These are phyloP conservation scores for Sapayoa aenigma DNA, from an alignment of 2,113 vertebrate species.

Conservation along the genomic window DNA sequence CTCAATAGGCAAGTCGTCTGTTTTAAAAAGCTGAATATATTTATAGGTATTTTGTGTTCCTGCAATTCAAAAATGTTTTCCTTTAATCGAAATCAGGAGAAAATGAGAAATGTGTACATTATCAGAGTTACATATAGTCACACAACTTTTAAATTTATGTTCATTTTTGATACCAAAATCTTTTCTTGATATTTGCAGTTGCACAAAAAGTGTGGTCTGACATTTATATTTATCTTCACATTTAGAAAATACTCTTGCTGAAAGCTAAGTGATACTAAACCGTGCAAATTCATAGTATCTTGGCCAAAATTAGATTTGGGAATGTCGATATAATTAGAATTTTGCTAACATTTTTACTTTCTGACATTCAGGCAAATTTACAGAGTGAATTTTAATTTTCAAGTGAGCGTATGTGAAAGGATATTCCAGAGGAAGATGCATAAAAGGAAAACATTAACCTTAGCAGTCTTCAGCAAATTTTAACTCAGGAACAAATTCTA, in stretches of 20 bases:
- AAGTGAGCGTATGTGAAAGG: neutral
- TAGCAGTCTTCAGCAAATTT: slow-evolving; percentile 5
- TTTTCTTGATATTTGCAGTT: neutral
- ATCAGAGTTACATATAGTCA: neutral
- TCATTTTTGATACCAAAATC: neutral
- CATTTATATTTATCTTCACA: neutral
- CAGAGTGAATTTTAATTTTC: neutral
- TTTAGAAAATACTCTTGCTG: neutral
- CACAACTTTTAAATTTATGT: neutral
- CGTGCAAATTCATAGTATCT: neutral
- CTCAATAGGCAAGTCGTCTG: neutral
- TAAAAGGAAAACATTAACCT: neutral
- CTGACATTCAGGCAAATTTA: neutral
- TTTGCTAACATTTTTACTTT: neutral
- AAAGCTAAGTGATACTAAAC: neutral
- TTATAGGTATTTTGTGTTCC: neutral
- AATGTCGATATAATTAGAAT: neutral
- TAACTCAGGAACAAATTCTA: slow-evolving; percentile 68
- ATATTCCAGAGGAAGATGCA: neutral
- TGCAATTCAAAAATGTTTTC: neutral
- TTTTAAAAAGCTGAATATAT: neutral
- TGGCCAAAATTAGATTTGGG: neutral
- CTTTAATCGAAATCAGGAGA: neutral
- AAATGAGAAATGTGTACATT: neutral
- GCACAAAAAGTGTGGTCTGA: neutral